phyloP scores from a whole-genome alignment of 2,113 vertebrate genomes.

The Trinectes maculatus region DNA sequence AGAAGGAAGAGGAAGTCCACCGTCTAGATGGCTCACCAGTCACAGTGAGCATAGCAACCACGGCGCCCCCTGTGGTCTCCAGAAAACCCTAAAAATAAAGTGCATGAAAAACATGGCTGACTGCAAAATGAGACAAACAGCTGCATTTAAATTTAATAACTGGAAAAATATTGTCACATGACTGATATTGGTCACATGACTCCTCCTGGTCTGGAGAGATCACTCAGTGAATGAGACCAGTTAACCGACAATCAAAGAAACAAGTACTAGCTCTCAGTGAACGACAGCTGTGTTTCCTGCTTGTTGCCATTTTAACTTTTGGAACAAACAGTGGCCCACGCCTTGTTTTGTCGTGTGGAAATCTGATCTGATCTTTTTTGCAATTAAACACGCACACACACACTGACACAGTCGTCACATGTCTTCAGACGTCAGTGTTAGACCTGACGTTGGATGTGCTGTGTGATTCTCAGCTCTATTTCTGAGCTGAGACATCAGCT shows the following conservation, averaged over 20 bases:
- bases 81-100: constrained; percentile 6
- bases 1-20: background rate
- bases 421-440: constrained; percentile 4
- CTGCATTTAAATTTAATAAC: too few relatives aligned
- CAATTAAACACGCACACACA: background rate
- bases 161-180: too few relatives aligned
- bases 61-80: constrained; percentile 24
- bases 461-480: constrained; percentile 53
- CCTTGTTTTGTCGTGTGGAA: too few relatives aligned
- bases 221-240: too few relatives aligned
- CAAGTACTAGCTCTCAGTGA: too few relatives aligned
- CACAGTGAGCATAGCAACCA: constrained; percentile 30
- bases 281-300: too few relatives aligned
- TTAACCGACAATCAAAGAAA: too few relatives aligned
- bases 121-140: background rate
- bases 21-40: background rate
- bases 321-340: too few relatives aligned
- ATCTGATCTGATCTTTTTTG: too few relatives aligned
- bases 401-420: constrained; percentile 17
- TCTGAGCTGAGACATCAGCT: constrained; percentile 31
- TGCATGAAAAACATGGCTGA: background rate
- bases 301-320: too few relatives aligned
- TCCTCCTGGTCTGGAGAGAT: too few relatives aligned
- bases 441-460: fast-evolving
- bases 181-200: too few relatives aligned